A percentile compares a stretch with the other conserved stretches of the same genome.
Evolutionary conservation across 2,797 vertebrate species (phyloP).

Genomic region (Sparidentex hasta): DNA sequence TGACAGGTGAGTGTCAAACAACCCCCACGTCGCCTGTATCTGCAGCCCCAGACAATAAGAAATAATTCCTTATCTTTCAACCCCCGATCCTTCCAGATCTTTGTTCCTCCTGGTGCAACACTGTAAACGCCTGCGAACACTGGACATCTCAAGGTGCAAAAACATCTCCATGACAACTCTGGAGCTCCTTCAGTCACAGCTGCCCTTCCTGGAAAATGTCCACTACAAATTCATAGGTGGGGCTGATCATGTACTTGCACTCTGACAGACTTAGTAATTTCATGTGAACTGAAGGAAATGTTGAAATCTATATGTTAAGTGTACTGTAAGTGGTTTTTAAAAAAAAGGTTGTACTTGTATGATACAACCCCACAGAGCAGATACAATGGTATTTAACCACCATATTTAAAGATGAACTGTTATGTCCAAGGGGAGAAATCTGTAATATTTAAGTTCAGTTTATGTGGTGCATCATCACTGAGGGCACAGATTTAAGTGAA

Average conservation of each 20-base stretch:
- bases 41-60: neutral
- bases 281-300: conserved; percentile 16
- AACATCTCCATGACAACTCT: conserved; percentile 79
- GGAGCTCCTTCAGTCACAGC: conserved; percentile 84
- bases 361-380: neutral
- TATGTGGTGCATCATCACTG: conserved; percentile 38
- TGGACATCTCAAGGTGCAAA: conserved; percentile 89
- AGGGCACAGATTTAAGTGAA: neutral
- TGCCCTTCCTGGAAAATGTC: conserved; percentile 87
- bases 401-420: neutral
- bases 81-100: conserved; percentile 72
- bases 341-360: no score
- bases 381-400: neutral
- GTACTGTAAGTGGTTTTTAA: neutral
- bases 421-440: neutral
- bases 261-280: no score
- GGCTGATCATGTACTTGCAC: conserved; percentile 72
- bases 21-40: fast-evolving
- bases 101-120: conserved; percentile 81
- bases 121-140: conserved; percentile 85
- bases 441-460: neutral
- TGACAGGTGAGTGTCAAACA: conserved; percentile 78
- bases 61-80: neutral
- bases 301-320: neutral
- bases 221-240: conserved; percentile 84